A percentile compares a stretch with the other conserved stretches of the same genome.
Evolutionary conservation across 2,797 vertebrate species (phyloP).

Genomic region (Loriculus beryllinus): DNA sequence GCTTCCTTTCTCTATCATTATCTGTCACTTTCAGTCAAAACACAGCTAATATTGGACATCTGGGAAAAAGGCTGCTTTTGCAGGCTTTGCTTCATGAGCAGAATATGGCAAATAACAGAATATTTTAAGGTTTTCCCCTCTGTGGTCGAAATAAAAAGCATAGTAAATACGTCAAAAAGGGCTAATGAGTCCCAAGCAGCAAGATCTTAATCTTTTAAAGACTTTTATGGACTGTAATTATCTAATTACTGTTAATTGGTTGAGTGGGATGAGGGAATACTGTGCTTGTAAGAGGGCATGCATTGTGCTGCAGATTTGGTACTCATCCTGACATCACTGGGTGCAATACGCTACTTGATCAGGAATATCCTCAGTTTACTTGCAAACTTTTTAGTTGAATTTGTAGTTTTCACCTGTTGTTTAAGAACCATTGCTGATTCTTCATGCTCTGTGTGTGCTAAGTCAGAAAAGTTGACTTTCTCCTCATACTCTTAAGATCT

Average conservation of each 20-base stretch:
- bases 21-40: conserved; percentile 41
- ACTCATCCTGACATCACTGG: neutral
- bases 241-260: conserved; percentile 70
- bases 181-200: conserved; percentile 56
- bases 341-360: neutral
- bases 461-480: neutral
- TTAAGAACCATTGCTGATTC: neutral
- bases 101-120: conserved; percentile 6
- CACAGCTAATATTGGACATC: neutral
- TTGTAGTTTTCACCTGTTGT: neutral
- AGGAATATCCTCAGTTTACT: neutral
- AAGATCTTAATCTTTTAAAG: conserved; percentile 44
- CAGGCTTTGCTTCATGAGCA: conserved; percentile 21
- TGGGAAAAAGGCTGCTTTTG: conserved; percentile 7
- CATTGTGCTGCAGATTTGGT: neutral
- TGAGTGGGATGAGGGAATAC: conserved; percentile 31
- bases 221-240: conserved; percentile 63
- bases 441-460: neutral
- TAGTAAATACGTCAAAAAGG: conserved; percentile 59
- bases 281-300: neutral
- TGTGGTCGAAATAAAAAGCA: conserved; percentile 55
- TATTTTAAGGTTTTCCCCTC: conserved; percentile 37
- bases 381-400: neutral
- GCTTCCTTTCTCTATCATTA: neutral
- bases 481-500: neutral